Evolutionary conservation across 2,888 invertebrate species (phyloP).

Genomic region (Tipula helvola): DNA sequence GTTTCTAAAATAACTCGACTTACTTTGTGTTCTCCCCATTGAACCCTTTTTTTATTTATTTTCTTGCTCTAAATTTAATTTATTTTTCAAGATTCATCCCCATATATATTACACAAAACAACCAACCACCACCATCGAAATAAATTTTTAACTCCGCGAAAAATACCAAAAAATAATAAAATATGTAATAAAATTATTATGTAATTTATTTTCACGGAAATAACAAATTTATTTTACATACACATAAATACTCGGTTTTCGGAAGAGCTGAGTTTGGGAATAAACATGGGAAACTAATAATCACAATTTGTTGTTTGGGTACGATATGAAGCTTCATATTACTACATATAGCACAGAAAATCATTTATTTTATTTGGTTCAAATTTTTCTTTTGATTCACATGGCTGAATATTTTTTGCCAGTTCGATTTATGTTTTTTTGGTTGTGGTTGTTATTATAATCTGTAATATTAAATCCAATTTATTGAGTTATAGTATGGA

Average conservation of each 20-base stretch:
- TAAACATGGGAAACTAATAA: background rate
- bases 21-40: background rate
- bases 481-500: background rate
- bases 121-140: background rate
- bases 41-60: background rate
- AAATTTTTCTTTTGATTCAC: background rate
- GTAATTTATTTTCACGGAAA: background rate
- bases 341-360: too few species aligned
- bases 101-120: background rate
- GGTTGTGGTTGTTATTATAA: background rate
- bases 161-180: background rate
- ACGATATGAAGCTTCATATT: background rate
- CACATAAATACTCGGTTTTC: background rate
- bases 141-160: background rate
- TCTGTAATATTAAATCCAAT: background rate
- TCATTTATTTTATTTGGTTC: background rate
- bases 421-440: background rate
- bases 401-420: background rate
- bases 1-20: background rate
- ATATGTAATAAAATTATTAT: background rate
- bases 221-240: background rate
- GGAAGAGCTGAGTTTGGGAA: background rate
- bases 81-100: background rate
- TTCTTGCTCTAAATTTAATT: background rate
- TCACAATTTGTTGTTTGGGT: background rate